Conservation (phyloP, 2,888 invertebrate species). For the Yponomeuta plumbellus region DNA sequence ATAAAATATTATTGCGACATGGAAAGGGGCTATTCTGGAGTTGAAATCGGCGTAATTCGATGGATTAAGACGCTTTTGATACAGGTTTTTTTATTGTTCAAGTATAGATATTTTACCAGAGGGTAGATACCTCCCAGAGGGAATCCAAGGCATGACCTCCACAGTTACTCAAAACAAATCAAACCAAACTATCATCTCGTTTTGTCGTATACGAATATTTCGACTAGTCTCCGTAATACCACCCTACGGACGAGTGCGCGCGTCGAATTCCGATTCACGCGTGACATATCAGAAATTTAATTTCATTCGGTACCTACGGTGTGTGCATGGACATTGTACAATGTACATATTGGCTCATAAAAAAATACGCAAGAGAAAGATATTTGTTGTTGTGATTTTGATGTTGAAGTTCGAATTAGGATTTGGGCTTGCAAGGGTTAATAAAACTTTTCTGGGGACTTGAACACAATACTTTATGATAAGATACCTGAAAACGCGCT, state of each 20-base stretch:
- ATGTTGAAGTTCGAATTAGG: background rate
- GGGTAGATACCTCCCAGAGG: too few relatives aligned
- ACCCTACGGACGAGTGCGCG: constrained; percentile 36
- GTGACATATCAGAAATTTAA: constrained; percentile 45
- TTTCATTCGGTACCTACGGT: constrained; percentile 25
- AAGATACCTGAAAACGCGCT: too few relatives aligned
- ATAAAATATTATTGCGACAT: constrained; percentile 8
- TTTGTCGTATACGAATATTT: background rate
- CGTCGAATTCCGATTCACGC: constrained; percentile 41
- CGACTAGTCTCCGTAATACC: background rate
- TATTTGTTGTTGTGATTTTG: background rate
- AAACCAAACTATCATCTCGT: background rate
- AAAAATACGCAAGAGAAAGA: background rate
- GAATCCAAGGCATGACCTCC: too few relatives aligned
- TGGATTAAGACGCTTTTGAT: too few relatives aligned
- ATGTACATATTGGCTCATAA: background rate
- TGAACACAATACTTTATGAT: too few relatives aligned
- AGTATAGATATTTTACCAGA: too few relatives aligned
- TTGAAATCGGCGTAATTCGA: too few relatives aligned
- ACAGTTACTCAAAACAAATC: too few relatives aligned
- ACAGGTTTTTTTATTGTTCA: too few relatives aligned
- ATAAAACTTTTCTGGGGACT: too few relatives aligned
- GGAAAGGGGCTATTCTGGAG: background rate
- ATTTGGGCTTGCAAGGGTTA: too few relatives aligned
- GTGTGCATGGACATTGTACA: background rate